Base-by-base conservation (phyloP, 2,113 vertebrate species). In the Lasiurus borealis region DNA sequence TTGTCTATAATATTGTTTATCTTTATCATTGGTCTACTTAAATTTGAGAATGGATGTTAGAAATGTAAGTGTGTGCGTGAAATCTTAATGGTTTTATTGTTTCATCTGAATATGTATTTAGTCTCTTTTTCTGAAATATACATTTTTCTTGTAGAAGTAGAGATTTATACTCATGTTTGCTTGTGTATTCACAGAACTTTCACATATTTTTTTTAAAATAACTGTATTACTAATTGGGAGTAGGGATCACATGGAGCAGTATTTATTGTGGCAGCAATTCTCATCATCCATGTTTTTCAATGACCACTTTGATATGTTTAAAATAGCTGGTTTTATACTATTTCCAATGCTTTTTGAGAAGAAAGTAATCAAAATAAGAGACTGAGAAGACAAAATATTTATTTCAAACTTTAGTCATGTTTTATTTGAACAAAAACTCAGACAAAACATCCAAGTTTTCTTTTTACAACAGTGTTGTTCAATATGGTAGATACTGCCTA, bases 241-340 rank as follows among this genome's bases (percentile, higher is more conserved):
- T 78, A 48, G 19, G 21, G 31, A 4, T 86, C 31, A 1, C 27
- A 78, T 78, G 34, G 59, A 21, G 10, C 46, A 34, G 5, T 87
- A n/a, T 94, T 96, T 88, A 88, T 62, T 92, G 25, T 95, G 68
- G 50, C 44, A 88, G 2, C n/a, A 11, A 94, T 88, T 85, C 68
- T 77, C 10, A 88, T 77, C 62, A 50, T 90, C 66, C 27, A 71
- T 40, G 48, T 29, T 64, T 95, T 93, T 77, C 76, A 75, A 84
- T n/a, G 12, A 82, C 82, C 76, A 21, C 7, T 86, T 95, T 19
- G 19, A 50, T 95, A 57, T 81, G 23, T 80, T 93, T 95, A 84
- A 66, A 18, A 68, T 72, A 29, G 44, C 40, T 96, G 16, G 8
- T 80, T 90, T 95, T 57, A 76, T 75, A 92, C 73, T 73, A 77